Conservation (phyloP, 2,797 vertebrate species). For the Hylomyscus alleni region DNA sequence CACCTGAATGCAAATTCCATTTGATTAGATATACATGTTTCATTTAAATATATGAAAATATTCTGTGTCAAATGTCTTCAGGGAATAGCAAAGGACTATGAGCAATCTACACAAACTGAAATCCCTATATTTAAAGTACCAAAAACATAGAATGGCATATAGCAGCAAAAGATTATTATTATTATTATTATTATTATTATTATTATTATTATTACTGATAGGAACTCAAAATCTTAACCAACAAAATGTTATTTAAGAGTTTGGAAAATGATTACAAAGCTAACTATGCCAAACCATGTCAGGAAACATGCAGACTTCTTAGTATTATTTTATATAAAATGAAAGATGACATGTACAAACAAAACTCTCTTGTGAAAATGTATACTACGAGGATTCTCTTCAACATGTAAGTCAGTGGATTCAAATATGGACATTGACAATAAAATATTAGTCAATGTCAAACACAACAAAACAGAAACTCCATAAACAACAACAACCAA, state of each 20-base stretch:
- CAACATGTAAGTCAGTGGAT: neutral
- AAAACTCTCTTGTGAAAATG: neutral
- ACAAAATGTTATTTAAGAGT: neutral
- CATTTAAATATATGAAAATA: neutral
- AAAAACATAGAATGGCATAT: neutral
- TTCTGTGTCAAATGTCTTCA: neutral
- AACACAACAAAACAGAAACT: neutral
- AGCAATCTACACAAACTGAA: neutral
- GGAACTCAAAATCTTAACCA: neutral
- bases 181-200: too few relatives aligned
- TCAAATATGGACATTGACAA: neutral
- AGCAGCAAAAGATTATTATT: neutral
- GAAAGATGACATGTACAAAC: neutral
- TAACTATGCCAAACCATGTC: neutral
- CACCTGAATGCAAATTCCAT: neutral
- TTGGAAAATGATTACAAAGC: neutral
- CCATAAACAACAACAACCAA: neutral
- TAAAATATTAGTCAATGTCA: neutral
- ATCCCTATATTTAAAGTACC: neutral
- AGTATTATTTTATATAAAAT: neutral
- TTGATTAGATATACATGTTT: neutral
- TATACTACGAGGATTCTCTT: neutral
- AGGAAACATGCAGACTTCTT: neutral
- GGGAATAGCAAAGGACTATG: neutral
- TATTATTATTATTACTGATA: neutral